Conservation (phyloP, 2,797 vertebrate genomes). For the Anabacerthia variegaticeps region DNA sequence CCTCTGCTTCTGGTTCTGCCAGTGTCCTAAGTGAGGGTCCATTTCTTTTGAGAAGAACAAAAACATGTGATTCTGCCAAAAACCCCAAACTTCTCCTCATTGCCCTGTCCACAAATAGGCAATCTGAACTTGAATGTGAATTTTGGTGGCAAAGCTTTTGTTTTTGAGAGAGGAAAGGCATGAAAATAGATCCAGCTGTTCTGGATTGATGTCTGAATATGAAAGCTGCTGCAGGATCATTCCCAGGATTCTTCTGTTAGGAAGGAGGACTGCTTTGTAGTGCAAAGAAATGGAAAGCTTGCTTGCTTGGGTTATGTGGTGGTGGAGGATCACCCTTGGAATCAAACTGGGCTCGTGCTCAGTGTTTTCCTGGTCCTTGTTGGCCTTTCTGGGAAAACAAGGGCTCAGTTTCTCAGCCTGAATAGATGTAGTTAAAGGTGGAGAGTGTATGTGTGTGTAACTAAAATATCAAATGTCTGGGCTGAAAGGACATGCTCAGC, state of each 20-base stretch:
- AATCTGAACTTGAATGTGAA: slow-evolving; percentile 65
- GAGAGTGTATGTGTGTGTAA: neutral
- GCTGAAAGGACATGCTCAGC: slow-evolving; percentile 22
- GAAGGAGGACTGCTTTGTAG: slow-evolving; percentile 3
- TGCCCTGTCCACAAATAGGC: slow-evolving; percentile 52
- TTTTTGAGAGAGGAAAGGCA: slow-evolving; percentile 33
- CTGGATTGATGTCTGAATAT: neutral
- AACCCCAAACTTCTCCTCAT: neutral
- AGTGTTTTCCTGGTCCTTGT: neutral
- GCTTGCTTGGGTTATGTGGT: slow-evolving; percentile 30
- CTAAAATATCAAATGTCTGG: slow-evolving; percentile 10
- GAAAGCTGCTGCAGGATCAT: slow-evolving; percentile 40
- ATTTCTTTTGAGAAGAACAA: slow-evolving; percentile 54
- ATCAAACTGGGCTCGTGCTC: neutral
- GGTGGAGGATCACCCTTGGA: slow-evolving; percentile 15
- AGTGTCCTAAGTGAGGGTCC: slow-evolving; percentile 33
- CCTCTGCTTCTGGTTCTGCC: slow-evolving; percentile 49
- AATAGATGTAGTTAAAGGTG: slow-evolving; percentile 32
- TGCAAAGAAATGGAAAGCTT: slow-evolving; percentile 15
- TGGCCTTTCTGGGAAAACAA: neutral
- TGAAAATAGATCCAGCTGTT: neutral
- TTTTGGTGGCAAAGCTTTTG: slow-evolving; percentile 52
- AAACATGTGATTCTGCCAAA: slow-evolving; percentile 64
- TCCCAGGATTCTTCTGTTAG: slow-evolving; percentile 23
- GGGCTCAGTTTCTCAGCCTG: slow-evolving; percentile 12